A percentile compares a stretch with the other conserved stretches of the same genome.
Conservation (phyloP, 2,797 vertebrate genomes). For the Pygocentrus nattereri region DNA sequence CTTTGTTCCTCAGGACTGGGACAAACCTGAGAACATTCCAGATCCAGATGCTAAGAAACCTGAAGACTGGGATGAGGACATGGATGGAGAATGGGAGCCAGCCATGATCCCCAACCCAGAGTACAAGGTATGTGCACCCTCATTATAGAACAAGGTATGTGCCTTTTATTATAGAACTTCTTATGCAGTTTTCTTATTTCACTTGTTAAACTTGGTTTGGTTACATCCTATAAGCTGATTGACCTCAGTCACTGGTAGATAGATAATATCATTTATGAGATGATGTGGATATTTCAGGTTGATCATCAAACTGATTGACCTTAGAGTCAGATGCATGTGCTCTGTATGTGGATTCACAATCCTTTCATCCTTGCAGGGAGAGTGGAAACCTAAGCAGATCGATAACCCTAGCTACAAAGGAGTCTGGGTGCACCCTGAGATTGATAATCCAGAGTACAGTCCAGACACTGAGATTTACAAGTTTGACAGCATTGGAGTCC, state of each 20-base stretch:
- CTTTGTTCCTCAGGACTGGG: constrained; percentile 84
- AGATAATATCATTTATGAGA: too few species aligned
- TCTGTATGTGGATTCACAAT: background rate
- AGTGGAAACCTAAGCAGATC: constrained; percentile 83
- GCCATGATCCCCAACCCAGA: constrained; percentile 93
- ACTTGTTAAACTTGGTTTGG: background rate
- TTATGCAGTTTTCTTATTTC: background rate
- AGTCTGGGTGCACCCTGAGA: constrained; percentile 84
- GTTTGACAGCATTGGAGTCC: constrained; percentile 76
- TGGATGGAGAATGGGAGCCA: constrained; percentile 98
- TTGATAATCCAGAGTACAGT: constrained; percentile 85
- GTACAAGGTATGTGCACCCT: constrained; percentile 83
- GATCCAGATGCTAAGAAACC: constrained; percentile 96
- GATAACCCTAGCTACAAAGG: constrained; percentile 85
- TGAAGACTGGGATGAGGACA: constrained; percentile 95
- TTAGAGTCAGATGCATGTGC: background rate
- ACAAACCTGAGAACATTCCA: constrained; percentile 91
- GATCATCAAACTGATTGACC: background rate
- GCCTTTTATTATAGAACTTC: background rate
- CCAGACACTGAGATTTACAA: constrained; percentile 80
- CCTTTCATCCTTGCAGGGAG: constrained; percentile 72
- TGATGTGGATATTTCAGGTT: background rate
- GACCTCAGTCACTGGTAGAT: background rate
- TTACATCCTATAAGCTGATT: too few species aligned
- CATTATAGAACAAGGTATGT: too few species aligned